Evolutionary conservation across 2,888 invertebrate genomes (phyloP), one percentile per base, ranked within the genome.

Genomic region (Drosophila infuscata): DNA sequence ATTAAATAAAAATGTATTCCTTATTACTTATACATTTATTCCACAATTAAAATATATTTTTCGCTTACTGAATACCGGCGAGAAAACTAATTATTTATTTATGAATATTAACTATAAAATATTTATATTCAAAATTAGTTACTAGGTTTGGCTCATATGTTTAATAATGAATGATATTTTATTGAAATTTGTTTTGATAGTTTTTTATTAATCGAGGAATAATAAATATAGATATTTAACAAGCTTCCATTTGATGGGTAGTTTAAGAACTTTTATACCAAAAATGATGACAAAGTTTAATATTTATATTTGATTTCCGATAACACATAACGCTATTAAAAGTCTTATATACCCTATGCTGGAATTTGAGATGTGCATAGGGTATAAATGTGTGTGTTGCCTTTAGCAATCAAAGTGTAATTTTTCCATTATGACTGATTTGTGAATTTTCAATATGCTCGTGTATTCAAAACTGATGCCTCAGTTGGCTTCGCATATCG

Each of bases 361-460:
- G 15, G 17, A 12, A 3, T 12, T 36, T 15, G 8, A 4, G 3
- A 29, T 36, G 57, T 9, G 4, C 8, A 53, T n/a, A 67, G 58
- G 38, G 68, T 53, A 33, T 36, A 30, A 12, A 41, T 30, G 3
- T 51, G 29, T n/a, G 33, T n/a, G 54, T 20, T 49, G 12, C 20
- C n/a, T 48, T 11, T 64, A 36, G 3, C 64, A 51, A 25, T 32
- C 3, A 7, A 29, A 48, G 17, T 58, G 36, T 46, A 33, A 46
- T 52, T n/a, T 58, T 48, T 67, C 43, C 58, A 67, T 58, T 66
- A 38, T 46, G 68, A 12, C 32, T 52, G 61, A 69, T 61, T 69
- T 62, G 61, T 56, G 32, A 36, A 29, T 29, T 60, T 54, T 68
- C 43, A 49, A 20, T 15, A 29, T 48, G 12, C 5, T 30, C 29